Percentiles rank a stretch among this genome's conserved stretches.
phyloP scores from a whole-genome alignment of 1,140 invertebrate genomes.

The Apis mellifera region Amel_HAv3.1 CM009936.2:3571001-3571500 shows the following conservation, averaged over 20 bases:
- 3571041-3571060: slow-evolving; percentile 18
- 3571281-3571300: background rate
- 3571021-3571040: background rate
- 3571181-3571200: slow-evolving; percentile 43
- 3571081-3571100: slow-evolving; percentile 33
- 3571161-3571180: slow-evolving; percentile 48
- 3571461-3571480: too few relatives aligned
- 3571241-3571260: background rate
- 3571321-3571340: slow-evolving; percentile 18
- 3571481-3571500: too few relatives aligned
- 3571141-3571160: background rate
- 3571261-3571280: slow-evolving; percentile 18
- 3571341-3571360: background rate
- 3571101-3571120: background rate
- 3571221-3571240: slow-evolving; percentile 32
- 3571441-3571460: too few relatives aligned
- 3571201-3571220: slow-evolving; percentile 34
- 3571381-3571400: slow-evolving; percentile 58
- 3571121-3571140: background rate
- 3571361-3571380: slow-evolving; percentile 20
- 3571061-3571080: background rate
- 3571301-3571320: slow-evolving; percentile 55
- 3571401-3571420: slow-evolving; percentile 37
- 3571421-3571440: background rate
- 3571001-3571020: background rate